Percentiles rank a stretch among this genome's conserved stretches.
These are phyloP conservation scores for Colaptes auratus DNA, from an alignment of 2,113 vertebrate species.

Conservation along the genomic window DNA sequence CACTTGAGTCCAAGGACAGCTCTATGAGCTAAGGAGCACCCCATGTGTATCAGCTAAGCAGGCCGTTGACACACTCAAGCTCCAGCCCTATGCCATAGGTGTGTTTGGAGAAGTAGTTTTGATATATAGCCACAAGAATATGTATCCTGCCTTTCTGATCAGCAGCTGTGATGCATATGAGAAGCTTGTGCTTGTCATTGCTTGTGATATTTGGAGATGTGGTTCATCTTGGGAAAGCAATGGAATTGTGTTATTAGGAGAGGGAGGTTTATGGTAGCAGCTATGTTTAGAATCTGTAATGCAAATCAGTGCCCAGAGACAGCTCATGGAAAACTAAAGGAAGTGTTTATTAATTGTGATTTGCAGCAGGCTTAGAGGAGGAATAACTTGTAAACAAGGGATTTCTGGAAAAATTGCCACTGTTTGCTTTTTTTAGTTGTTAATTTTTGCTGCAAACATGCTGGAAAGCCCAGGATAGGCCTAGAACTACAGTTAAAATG, in stretches of 20 bases:
- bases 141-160: background rate
- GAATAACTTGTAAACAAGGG: background rate
- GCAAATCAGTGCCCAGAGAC: background rate
- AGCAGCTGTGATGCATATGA: background rate
- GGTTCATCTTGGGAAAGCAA: background rate
- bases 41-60: accelerated
- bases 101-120: background rate
- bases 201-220: background rate
- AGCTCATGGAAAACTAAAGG: background rate
- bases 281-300: background rate
- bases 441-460: background rate
- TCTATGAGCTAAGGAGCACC: background rate
- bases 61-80: no score
- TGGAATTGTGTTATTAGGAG: background rate
- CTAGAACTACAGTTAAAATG: background rate
- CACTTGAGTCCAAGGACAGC: background rate
- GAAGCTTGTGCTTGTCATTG: background rate
- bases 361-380: background rate
- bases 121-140: background rate
- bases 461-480: background rate
- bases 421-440: background rate
- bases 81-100: no score
- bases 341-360: background rate
- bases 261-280: background rate
- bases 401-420: background rate